A percentile compares a stretch with the other conserved stretches of the same genome.
These are phyloP conservation scores for Agrochola macilenta DNA, from an alignment of 2,888 invertebrate genomes.

Conservation along the genomic window DNA sequence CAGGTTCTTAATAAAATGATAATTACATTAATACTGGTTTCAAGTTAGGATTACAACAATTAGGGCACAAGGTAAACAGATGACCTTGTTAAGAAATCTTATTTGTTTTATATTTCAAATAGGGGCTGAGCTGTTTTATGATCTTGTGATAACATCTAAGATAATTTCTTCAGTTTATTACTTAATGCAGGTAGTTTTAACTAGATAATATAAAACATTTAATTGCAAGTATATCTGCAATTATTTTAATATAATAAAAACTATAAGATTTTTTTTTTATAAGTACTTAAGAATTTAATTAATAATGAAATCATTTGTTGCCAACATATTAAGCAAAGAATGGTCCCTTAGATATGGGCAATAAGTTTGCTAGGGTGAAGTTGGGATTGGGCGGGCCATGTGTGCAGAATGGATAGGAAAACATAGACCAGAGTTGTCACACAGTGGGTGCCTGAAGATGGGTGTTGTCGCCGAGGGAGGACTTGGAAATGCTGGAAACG, in stretches of 20 bases:
- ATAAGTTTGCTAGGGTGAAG: background rate
- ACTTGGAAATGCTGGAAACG: background rate
- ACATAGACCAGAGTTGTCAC: background rate
- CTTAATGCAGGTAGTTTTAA: conserved; percentile 4
- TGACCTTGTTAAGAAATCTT: conserved; percentile 16
- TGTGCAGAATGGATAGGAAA: background rate
- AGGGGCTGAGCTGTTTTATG: conserved; percentile 19
- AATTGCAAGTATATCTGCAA: background rate
- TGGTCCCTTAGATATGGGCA: too few relatives aligned
- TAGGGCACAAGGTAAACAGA: conserved; percentile 5
- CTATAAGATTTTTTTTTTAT: too few relatives aligned
- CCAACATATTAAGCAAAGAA: background rate
- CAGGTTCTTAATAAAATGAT: too few relatives aligned
- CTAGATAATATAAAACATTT: background rate
- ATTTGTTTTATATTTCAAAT: conserved; percentile 26
- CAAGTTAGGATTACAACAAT: conserved; percentile 11
- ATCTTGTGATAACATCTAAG: conserved; percentile 32
- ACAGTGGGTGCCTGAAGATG: background rate
- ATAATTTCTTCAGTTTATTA: conserved; percentile 26
- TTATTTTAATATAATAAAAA: background rate
- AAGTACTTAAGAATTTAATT: background rate
- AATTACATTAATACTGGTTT: background rate
- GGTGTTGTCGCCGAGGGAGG: background rate
- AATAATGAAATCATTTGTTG: background rate
- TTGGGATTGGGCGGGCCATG: too few relatives aligned